A percentile compares a stretch with the other conserved stretches of the same genome.
phyloP scores from a whole-genome alignment of 2,888 invertebrate genomes.

The Oscheius onirici region DNA sequence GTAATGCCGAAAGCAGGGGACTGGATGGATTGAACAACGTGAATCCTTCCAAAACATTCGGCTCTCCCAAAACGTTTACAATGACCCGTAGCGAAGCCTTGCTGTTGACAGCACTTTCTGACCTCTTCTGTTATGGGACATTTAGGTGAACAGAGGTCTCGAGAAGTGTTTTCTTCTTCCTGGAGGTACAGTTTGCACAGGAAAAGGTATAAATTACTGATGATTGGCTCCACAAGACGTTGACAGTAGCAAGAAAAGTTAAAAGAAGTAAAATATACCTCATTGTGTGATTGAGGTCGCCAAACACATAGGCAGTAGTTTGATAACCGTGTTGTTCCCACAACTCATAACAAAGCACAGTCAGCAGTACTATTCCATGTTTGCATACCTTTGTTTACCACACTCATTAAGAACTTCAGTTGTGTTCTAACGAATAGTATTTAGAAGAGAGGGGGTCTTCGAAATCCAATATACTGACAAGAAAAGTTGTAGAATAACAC shows the following conservation, averaged over 20 bases:
- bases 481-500: too few relatives aligned
- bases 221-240: neutral
- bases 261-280: neutral
- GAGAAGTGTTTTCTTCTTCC: neutral
- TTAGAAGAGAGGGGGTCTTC: too few relatives aligned
- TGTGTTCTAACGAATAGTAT: too few relatives aligned
- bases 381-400: too few relatives aligned
- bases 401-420: too few relatives aligned
- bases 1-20: neutral
- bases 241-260: neutral
- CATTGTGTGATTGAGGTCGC: neutral
- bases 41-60: neutral
- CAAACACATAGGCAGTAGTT: neutral
- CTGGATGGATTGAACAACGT: neutral
- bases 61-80: neutral
- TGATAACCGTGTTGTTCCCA: neutral
- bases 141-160: neutral
- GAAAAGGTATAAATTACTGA: neutral
- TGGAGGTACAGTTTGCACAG: neutral
- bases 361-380: too few relatives aligned
- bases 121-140: neutral
- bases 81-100: conserved; percentile 8
- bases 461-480: too few relatives aligned
- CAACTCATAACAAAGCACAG: too few relatives aligned
- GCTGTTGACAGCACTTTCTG: neutral